Conservation (phyloP, 2,113 vertebrate species). For the Eretmochelys imbricata region DNA sequence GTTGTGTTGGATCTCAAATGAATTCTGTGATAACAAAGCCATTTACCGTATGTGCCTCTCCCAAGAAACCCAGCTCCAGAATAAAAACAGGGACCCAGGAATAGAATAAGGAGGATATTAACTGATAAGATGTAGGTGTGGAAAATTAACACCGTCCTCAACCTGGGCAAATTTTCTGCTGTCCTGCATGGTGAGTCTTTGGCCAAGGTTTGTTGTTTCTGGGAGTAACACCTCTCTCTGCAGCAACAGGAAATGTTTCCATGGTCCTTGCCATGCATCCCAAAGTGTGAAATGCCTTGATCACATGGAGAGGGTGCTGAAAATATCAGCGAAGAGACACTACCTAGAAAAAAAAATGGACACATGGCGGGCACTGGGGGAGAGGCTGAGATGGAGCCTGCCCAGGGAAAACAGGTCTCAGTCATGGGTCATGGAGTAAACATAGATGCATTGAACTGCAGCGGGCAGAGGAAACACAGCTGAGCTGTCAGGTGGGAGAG, state of each 20-base stretch:
- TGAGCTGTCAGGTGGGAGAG: background rate
- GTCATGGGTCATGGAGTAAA: conserved; percentile 57
- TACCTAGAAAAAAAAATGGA: conserved; percentile 51
- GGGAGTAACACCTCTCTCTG: background rate
- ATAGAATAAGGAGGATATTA: background rate
- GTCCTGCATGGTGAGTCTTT: background rate
- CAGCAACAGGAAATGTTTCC: conserved; percentile 71
- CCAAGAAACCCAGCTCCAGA: background rate
- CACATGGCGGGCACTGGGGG: conserved; percentile 64
- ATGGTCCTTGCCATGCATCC: conserved; percentile 45
- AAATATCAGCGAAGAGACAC: conserved; percentile 57
- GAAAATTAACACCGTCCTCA: background rate
- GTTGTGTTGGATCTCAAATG: background rate
- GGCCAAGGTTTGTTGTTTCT: background rate
- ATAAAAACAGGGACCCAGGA: background rate
- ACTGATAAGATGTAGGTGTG: background rate
- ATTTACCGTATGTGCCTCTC: background rate
- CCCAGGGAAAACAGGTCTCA: conserved; percentile 66
- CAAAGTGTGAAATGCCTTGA: conserved; percentile 51
- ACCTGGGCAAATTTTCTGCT: background rate
- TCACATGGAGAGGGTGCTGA: conserved; percentile 47
- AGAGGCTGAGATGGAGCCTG: conserved; percentile 57
- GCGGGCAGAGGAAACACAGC: background rate
- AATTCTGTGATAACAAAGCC: background rate
- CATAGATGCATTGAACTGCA: conserved; percentile 51